Conservation (phyloP, 1,140 invertebrate genomes). For the Drosophila subobscura region DNA sequence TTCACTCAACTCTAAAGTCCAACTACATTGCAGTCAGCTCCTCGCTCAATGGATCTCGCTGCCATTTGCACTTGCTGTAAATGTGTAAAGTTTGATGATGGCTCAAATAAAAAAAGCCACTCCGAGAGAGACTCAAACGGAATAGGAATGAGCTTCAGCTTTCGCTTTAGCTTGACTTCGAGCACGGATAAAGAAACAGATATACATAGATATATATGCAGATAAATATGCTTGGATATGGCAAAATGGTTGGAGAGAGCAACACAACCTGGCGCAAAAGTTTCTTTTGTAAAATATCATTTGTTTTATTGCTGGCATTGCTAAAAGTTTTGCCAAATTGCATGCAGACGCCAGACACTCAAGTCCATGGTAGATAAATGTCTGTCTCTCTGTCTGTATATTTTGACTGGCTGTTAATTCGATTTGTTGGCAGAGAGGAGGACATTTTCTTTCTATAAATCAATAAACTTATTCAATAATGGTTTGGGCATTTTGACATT, state of each 20-base stretch:
- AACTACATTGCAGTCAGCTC: no score
- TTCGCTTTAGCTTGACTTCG: no score
- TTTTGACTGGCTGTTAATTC: slow-evolving; percentile 12
- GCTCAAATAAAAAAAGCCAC: slow-evolving; percentile 1
- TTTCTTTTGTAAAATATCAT: slow-evolving; percentile 74
- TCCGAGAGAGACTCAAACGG: no score
- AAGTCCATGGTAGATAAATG: slow-evolving; percentile 5
- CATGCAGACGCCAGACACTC: slow-evolving; percentile 38
- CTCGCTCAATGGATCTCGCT: no score
- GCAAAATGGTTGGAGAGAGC: slow-evolving; percentile 10
- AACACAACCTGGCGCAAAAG: slow-evolving; percentile 46
- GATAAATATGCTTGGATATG: not conserved
- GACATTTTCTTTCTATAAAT: slow-evolving; percentile 51
- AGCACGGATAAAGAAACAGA: slow-evolving; percentile 3
- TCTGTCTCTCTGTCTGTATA: slow-evolving; percentile 2
- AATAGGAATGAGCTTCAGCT: no score
- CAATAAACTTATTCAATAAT: slow-evolving; percentile 79
- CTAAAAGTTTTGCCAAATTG: slow-evolving; percentile 70
- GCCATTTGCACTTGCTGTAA: slow-evolving; percentile 63
- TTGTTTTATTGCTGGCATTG: slow-evolving; percentile 71
- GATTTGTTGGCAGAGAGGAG: slow-evolving; percentile 16
- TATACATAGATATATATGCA: not conserved
- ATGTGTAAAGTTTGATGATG: slow-evolving; percentile 77
- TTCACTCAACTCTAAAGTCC: no score
- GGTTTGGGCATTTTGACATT: slow-evolving; percentile 65